Conservation (phyloP, 2,113 vertebrate species). For the Eclectus roratus region DNA sequence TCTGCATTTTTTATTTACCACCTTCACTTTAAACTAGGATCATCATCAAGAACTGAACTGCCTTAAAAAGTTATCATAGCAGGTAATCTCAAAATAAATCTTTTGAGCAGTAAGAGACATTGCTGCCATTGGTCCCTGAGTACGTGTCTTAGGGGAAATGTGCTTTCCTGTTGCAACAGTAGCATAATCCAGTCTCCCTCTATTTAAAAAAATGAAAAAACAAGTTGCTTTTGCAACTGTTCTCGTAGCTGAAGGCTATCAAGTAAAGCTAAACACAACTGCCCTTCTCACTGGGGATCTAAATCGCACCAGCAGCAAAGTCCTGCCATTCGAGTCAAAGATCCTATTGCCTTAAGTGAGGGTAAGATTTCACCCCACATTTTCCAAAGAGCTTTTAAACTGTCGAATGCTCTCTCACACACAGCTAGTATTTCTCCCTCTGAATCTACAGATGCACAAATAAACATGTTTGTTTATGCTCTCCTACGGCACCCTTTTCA, state of each 20-base stretch:
- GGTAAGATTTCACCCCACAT: not conserved
- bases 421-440: not conserved
- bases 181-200: not conserved
- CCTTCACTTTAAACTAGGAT: not conserved
- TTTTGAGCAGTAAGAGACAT: not conserved
- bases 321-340: not conserved
- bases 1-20: not conserved
- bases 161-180: not conserved
- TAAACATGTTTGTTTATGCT: not conserved
- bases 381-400: not conserved
- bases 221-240: not conserved
- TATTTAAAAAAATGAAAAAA: not conserved
- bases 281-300: not conserved
- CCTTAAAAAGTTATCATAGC: not conserved
- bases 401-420: not conserved
- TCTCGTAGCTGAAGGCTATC: not conserved
- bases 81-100: not conserved
- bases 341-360: not conserved
- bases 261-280: not conserved
- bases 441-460: not conserved
- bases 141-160: not conserved
- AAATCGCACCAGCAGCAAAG: not conserved
- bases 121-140: not conserved
- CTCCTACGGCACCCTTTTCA: not conserved
- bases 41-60: not conserved